A percentile compares a stretch with the other conserved stretches of the same genome.
Conservation (phyloP, 2,888 invertebrate genomes). For the Amphipoea lucens region DNA sequence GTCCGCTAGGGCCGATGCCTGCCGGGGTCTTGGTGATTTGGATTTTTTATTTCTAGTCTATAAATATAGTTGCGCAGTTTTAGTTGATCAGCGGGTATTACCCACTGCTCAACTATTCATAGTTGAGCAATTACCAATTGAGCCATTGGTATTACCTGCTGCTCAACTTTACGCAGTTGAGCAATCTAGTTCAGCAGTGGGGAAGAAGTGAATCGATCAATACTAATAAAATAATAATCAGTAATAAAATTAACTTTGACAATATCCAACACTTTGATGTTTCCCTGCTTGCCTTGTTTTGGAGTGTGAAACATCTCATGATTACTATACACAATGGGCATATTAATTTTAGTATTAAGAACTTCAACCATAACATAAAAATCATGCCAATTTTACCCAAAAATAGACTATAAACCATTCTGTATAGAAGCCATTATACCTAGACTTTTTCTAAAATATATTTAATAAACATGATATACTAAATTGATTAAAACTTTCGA, state of each 20-base stretch:
- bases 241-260: not conserved
- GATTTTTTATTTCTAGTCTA: no score
- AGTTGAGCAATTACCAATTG: no score
- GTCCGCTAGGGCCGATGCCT: no score
- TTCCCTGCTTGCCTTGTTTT: constrained; percentile 32
- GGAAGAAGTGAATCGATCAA: not conserved
- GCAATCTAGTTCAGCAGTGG: no score
- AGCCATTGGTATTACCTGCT: no score
- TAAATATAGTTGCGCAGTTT: no score
- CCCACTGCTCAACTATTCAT: no score
- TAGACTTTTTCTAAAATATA: constrained; percentile 26
- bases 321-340: constrained; percentile 17
- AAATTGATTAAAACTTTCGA: constrained; percentile 33
- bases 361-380: not conserved
- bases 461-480: constrained; percentile 26
- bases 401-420: constrained; percentile 11
- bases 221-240: no score
- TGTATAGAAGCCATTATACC: constrained; percentile 21
- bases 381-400: not conserved
- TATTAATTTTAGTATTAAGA: not conserved
- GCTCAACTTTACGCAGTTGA: no score
- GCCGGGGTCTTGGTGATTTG: no score
- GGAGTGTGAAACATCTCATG: constrained; percentile 28
- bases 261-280: constrained; percentile 42
- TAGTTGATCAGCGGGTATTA: no score